Conservation (phyloP, 2,797 vertebrate genomes). For the Leucoraja ocellata region DNA sequence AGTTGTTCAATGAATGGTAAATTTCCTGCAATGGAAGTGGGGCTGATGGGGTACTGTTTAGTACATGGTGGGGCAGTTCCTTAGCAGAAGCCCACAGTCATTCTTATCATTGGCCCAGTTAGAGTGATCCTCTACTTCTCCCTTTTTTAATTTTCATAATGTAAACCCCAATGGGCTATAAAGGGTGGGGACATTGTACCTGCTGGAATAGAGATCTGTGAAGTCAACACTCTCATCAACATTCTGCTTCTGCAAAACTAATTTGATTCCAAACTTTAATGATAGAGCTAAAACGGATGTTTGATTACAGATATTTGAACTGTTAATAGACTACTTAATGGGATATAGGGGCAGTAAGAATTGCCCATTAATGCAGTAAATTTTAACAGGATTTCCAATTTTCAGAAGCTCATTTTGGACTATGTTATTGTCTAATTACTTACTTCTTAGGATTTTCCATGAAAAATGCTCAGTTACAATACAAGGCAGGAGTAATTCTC, state of each 20-base stretch:
- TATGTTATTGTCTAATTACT: not conserved
- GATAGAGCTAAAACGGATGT: not conserved
- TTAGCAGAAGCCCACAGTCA: too few relatives aligned
- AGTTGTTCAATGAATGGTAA: too few relatives aligned
- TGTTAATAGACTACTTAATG: not conserved
- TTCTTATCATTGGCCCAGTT: too few relatives aligned
- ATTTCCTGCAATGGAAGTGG: too few relatives aligned
- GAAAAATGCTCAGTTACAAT: not conserved
- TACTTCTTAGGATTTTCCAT: not conserved
- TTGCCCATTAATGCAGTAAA: not conserved
- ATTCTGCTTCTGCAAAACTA: too few relatives aligned
- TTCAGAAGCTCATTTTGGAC: not conserved
- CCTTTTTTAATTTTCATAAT: too few relatives aligned
- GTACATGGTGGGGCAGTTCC: too few relatives aligned
- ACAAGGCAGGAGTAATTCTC: not conserved
- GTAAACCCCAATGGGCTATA: not conserved
- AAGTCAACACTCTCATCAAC: too few relatives aligned
- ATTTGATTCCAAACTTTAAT: not conserved
- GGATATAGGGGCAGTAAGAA: not conserved
- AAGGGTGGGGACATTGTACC: not conserved
- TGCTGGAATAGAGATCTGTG: not conserved
- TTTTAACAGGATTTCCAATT: not conserved
- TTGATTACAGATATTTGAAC: not conserved
- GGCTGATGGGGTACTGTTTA: too few relatives aligned
- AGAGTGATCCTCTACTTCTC: too few relatives aligned